Evolutionary conservation across 2,888 invertebrate genomes (phyloP), one percentile per base, ranked within the genome.

Genomic region (Drosophila lutescens): DNA sequence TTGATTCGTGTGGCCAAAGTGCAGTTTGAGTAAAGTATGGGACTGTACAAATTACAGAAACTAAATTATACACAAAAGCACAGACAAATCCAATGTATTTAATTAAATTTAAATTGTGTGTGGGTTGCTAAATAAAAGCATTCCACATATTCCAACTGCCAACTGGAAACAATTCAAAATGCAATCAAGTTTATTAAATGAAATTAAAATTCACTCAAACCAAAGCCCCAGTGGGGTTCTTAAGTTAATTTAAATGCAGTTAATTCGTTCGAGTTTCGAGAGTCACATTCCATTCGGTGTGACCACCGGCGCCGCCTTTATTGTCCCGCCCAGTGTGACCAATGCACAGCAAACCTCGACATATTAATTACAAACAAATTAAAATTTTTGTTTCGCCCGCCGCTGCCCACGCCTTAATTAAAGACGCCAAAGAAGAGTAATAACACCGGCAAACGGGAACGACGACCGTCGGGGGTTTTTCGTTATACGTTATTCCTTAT

Each of bases 341-440:
- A 53, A 12, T 41, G 47, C 17, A 13, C 55, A 17, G 7, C 40
- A 51, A 71, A 74, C 51, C 70, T 66, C 41, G 44, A 65, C 66
- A 66, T 71, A 71, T 71, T 74, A 71, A 71, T 71, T 71, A 74
- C 67, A 66, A 71, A 71, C 74, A 73, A 73, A 65, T 83, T 86
- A 67, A 55, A 41, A 46, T 43, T 51, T 40, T 53, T 53, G 30
- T 38, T 34, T 44, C 20, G 50, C 20, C 46, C 46, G 12, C 65
- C 46, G 12, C 65, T 41, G 74, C 36, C 66, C 67, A 69, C 76
- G 57, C 61, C 83, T 56, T 82, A 88, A 86, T 83, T 82, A 83
- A 69, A 70, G 65, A 65, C 71, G 80, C 53, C 80, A 86, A 83
- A 78, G 84, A 72, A 76, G 68, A 80, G 70, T 74, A 80, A 86